Conservation (phyloP, 2,888 invertebrate species). For the Clitarchus hookeri region DNA sequence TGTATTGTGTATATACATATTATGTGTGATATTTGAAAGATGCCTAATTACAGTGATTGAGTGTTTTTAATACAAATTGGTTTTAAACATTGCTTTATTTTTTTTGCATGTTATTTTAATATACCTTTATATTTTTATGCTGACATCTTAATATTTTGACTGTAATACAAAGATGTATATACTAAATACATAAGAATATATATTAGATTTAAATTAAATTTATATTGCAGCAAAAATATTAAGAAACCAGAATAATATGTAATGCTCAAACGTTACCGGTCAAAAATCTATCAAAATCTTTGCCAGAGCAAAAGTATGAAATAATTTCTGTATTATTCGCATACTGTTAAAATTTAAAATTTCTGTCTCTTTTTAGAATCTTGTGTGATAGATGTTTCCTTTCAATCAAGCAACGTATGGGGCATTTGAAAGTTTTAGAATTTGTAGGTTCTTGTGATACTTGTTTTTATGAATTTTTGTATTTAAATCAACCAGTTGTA, state of each 20-base stretch:
- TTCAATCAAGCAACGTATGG: neutral
- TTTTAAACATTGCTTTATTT: neutral
- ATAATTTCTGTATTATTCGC: too few relatives aligned
- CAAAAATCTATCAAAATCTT: neutral
- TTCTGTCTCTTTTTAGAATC: neutral
- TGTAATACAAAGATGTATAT: neutral
- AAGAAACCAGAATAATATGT: neutral
- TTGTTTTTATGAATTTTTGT: conserved; percentile 14
- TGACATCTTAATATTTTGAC: conserved; percentile 14
- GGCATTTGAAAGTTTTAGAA: conserved; percentile 9
- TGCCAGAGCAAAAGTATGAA: neutral
- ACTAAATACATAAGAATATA: conserved; percentile 14
- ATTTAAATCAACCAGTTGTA: conserved; percentile 2
- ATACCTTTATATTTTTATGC: neutral
- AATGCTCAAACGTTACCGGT: neutral
- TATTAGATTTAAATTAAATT: neutral
- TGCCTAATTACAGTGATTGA: neutral
- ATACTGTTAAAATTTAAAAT: neutral
- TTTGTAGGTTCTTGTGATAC: conserved; percentile 7
- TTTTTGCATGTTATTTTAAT: conserved; percentile 2
- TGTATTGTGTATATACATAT: neutral
- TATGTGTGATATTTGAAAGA: neutral
- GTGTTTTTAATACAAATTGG: neutral
- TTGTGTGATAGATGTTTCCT: neutral
- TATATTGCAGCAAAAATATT: conserved; percentile 9